Percentiles rank a stretch among this genome's conserved stretches.
phyloP scores from a whole-genome alignment of 2,113 vertebrate species.

The Spilogale gracilis region DNA sequence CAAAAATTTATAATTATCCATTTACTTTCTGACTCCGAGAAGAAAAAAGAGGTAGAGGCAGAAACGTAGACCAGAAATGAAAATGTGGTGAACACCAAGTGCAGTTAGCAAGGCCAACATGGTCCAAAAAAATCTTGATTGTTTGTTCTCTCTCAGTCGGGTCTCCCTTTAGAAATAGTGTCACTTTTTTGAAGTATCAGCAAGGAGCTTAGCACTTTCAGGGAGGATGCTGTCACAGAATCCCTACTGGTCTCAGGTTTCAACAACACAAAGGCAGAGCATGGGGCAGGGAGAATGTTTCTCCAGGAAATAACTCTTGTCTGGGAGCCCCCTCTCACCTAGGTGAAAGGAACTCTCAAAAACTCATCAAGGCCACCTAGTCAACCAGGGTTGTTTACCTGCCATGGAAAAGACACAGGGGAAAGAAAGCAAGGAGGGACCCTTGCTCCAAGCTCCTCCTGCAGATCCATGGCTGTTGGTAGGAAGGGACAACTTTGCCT shows the following conservation, averaged over 20 bases:
- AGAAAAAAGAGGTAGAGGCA: background rate
- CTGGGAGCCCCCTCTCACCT: slow-evolving; percentile 19
- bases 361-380: background rate
- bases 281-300: background rate
- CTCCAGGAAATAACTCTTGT: background rate
- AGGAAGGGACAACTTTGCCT: background rate
- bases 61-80: background rate
- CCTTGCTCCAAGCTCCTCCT: background rate
- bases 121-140: background rate
- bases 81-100: background rate
- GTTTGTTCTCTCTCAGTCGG: background rate
- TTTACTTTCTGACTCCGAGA: background rate
- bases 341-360: background rate
- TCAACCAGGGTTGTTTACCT: background rate
- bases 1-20: background rate
- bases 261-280: background rate
- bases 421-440: background rate
- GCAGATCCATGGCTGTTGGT: background rate
- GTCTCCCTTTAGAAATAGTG: background rate
- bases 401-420: background rate
- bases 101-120: background rate
- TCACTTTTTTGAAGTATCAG: background rate
- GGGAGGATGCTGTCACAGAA: background rate
- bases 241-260: background rate
- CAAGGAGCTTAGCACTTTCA: background rate